Evolutionary conservation across 2,113 vertebrate genomes (phyloP).

Genomic region (Rhabdomys dilectus): DNA sequence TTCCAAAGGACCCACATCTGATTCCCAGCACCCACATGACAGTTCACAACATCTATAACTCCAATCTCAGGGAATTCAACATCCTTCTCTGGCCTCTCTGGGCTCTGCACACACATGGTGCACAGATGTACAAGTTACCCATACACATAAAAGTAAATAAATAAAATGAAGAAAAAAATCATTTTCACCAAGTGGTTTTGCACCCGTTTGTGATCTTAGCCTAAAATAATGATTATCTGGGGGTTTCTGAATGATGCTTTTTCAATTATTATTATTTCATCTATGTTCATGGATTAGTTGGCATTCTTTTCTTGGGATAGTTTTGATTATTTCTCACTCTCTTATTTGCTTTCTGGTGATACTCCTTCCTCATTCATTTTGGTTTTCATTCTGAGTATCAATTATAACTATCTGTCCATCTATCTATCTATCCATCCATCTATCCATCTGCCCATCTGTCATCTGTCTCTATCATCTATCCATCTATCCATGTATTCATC

Average conservation of each 20-base stretch:
- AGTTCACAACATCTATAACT: background rate
- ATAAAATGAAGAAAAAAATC: background rate
- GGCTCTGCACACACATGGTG: background rate
- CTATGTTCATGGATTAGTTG: background rate
- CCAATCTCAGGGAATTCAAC: background rate
- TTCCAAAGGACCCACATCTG: background rate
- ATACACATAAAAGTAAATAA: background rate
- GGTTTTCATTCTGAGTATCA: background rate
- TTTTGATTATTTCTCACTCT: background rate
- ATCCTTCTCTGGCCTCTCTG: background rate
- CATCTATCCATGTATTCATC: background rate
- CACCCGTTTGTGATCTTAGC: background rate
- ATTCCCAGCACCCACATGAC: background rate
- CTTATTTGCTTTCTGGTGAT: background rate
- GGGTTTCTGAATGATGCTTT: background rate
- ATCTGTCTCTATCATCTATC: background rate
- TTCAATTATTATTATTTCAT: background rate
- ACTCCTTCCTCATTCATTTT: background rate
- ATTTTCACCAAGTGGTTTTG: background rate
- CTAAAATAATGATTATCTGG: background rate
- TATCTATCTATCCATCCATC: background rate
- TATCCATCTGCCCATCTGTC: background rate
- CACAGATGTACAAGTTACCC: background rate
- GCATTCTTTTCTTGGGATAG: constrained; percentile 32
- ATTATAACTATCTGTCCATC: background rate